Percentiles rank a stretch among this genome's conserved stretches.
phyloP scores from a whole-genome alignment of 2,113 vertebrate genomes.

The Pterocles burchelli region DNA sequence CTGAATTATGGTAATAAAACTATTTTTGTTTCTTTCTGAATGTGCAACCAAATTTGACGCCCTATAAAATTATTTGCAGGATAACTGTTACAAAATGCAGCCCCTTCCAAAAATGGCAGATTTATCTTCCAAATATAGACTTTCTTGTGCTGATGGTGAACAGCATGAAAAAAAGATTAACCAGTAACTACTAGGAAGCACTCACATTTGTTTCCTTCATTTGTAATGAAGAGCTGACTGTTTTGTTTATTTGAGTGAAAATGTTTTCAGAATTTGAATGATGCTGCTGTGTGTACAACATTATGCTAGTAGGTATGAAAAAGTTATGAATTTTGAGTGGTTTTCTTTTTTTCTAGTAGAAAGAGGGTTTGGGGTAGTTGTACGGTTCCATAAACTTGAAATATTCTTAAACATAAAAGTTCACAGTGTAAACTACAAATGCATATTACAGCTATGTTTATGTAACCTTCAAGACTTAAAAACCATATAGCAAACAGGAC shows the following conservation, averaged over 20 bases:
- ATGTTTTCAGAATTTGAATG: constrained; percentile 5
- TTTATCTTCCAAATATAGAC: constrained; percentile 5
- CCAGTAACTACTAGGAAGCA: background rate
- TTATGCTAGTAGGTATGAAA: background rate
- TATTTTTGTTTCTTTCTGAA: background rate
- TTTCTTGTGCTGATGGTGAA: background rate
- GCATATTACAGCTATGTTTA: background rate
- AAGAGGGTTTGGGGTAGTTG: background rate
- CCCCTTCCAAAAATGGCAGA: constrained; percentile 24
- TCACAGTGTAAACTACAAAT: background rate
- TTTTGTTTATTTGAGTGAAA: background rate
- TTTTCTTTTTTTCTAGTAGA: background rate
- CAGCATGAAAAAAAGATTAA: background rate
- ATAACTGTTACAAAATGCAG: background rate
- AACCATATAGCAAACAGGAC: background rate
- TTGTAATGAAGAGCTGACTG: background rate
- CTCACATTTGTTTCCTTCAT: background rate
- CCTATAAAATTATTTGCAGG: background rate
- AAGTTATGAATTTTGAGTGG: background rate
- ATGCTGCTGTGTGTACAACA: background rate
- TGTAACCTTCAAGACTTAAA: background rate
- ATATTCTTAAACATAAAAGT: background rate
- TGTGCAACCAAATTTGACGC: background rate
- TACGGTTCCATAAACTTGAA: background rate
- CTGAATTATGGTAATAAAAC: background rate